Conservation (phyloP, 2,888 invertebrate genomes). For the Cinara cedri region DNA sequence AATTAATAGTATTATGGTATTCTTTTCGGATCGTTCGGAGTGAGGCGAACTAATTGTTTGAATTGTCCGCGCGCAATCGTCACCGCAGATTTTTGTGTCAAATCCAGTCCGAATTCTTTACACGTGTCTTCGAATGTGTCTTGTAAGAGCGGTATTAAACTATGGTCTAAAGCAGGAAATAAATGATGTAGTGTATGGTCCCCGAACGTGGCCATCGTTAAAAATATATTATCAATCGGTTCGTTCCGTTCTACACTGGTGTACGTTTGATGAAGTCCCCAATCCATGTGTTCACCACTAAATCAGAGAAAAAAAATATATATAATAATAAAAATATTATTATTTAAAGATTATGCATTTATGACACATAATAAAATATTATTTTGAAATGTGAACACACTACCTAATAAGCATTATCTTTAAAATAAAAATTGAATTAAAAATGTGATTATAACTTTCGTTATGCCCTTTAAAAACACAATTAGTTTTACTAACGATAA, state of each 20-base stretch:
- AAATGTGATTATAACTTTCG: too few relatives aligned
- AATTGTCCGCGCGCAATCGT: slow-evolving; percentile 74
- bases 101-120: slow-evolving; percentile 69
- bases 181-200: slow-evolving; percentile 81
- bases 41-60: slow-evolving; percentile 67
- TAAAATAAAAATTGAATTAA: too few relatives aligned
- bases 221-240: slow-evolving; percentile 71
- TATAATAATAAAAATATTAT: too few relatives aligned
- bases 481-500: too few relatives aligned
- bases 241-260: slow-evolving; percentile 75
- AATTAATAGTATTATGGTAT: too few relatives aligned
- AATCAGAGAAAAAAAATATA: too few relatives aligned
- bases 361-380: too few relatives aligned
- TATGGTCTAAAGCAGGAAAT: slow-evolving; percentile 81
- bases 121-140: slow-evolving; percentile 71
- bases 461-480: too few relatives aligned
- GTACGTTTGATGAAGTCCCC: slow-evolving; percentile 80
- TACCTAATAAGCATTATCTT: too few relatives aligned
- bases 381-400: too few relatives aligned
- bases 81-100: slow-evolving; percentile 66
- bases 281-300: slow-evolving; percentile 67
- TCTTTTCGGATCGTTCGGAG: slow-evolving; percentile 61
- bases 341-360: too few relatives aligned
- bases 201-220: slow-evolving; percentile 76
- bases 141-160: slow-evolving; percentile 71